Base-by-base conservation (phyloP, 2,888 invertebrate genomes). In the Exocentrus adspersus region DNA sequence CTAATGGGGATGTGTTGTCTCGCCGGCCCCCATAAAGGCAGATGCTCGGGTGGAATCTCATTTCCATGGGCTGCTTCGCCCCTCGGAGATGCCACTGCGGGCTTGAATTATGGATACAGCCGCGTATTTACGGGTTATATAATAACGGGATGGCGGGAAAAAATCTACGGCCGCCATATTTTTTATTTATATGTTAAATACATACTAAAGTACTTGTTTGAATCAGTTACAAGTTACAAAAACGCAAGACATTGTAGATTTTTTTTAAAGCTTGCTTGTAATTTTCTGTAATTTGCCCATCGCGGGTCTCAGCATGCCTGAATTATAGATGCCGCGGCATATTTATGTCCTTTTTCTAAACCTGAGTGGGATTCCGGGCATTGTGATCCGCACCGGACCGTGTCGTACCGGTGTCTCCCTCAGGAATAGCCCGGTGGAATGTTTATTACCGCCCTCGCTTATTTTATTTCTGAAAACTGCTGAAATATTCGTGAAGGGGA, bases 1-100 rank as follows among this genome's bases (percentile, higher is more conserved):
- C 79, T 80, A 80, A 80, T 80, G 79, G 80, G 78, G 78, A 80
- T 79, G 78, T 77, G 79, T 78, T 79, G 79, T 79, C 78, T 77
- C 78, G 74, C 71, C 72, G 73, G 70, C 72, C 57, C 76, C 76
- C 74, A 80, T 80, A 80, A 80, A 80, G 77, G 78, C 78, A 79
- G 79, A 79, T 79, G 79, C 78, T 76, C 78, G 70, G 75, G 74
- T 77, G 76, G 74, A 74, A 76, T 78, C 77, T 76, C 77, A 77
- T 78, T 77, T 78, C 75, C 73, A 74, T 76, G 73, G 73, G 67
- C 68, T 68, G 70, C 71, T 69, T 70, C 71, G 64, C 71, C 75
- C 75, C 72, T 70, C 68, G 68, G 74, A 71, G 71, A 75, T 72
- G 73, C 73, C 73, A 73, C 71, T 71, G 71, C 70, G n/a, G n/a